Base-by-base conservation (phyloP, 2,797 vertebrate species). In the Sebastiscus albofasciatus region DNA sequence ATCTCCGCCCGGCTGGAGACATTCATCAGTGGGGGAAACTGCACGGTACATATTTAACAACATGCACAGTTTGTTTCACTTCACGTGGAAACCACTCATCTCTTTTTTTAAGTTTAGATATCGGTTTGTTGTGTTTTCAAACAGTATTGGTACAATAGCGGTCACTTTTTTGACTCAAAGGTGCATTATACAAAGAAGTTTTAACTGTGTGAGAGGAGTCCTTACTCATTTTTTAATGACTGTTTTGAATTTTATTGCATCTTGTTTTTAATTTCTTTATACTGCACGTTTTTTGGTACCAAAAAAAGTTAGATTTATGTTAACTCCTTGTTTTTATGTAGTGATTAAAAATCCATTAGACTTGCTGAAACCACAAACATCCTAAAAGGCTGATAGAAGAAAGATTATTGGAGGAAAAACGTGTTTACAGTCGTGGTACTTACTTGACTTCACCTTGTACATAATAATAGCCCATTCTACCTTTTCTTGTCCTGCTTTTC, bases 341-440 rank as follows among this genome's bases (percentile, higher is more conserved):
- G 5, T 49, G n/a, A 33, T 71, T 36, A n/a, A 68, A 27, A 62
- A 16, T 64, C 34, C 4, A 58, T 29, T 24, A 71, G 29, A 65
- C 68, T 81, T 34, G 20, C 27, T 58, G 58, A 71, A 26, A 65
- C 52, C 29, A 67, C n/a, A 42, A 20, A 8, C 3, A 61, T 67
- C 36, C 24, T 18, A 3, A 18, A 3, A 1, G 1, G 26, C 42
- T 26, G n/a, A 59, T 27, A 20, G 31, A 16, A 60, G 59, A 70
- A 67, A n/a, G 14, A 59, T 33, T 54, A 46, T 55, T 5, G 4
- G 62, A 22, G 33, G 12, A 72, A 65, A 26, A 56, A 59, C 8
- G 18, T 84, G 84, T 90, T 91, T 89, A 84, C 87, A 74, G 42
- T 65, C n/a, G 20, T 68, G 85, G 80, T 88, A 84, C 81, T 64